Evolutionary conservation across 1,140 invertebrate genomes (phyloP).

Genomic region (Drosophila ercepeae): DNA sequence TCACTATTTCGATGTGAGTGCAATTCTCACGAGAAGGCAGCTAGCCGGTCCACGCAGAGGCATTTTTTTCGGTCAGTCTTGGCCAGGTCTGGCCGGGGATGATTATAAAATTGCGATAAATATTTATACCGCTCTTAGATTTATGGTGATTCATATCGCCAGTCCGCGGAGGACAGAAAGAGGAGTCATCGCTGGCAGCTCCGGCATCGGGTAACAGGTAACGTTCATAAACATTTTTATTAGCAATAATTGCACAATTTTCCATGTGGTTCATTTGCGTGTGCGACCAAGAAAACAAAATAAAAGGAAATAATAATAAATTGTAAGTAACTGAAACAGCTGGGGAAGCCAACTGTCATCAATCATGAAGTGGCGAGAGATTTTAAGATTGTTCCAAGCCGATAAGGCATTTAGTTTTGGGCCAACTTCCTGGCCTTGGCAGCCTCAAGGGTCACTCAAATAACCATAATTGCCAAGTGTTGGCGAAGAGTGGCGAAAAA

Average conservation of each 20-base stretch:
- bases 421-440: constrained; percentile 57
- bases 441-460: constrained; percentile 42
- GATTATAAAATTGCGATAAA: constrained; percentile 80
- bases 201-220: constrained; percentile 64
- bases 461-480: constrained; percentile 52
- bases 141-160: constrained; percentile 72
- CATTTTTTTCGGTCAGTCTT: constrained; percentile 27
- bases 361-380: constrained; percentile 29
- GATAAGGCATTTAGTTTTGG: constrained; percentile 20
- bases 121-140: constrained; percentile 78
- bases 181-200: constrained; percentile 39
- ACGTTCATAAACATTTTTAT: constrained; percentile 74
- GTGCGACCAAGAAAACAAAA: constrained; percentile 10
- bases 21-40: constrained; percentile 65
- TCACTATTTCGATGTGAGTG: constrained; percentile 41
- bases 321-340: constrained; percentile 1
- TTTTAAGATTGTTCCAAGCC: not conserved
- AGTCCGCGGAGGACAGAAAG: constrained; percentile 7
- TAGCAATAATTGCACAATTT: constrained; percentile 72
- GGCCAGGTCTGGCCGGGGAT: constrained; percentile 36
- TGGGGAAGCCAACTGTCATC: constrained; percentile 45
- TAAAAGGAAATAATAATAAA: too few species aligned
- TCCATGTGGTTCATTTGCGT: constrained; percentile 64
- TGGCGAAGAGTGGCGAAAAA: constrained; percentile 24
- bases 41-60: constrained; percentile 53